Evolutionary conservation across 64 coral and sea anemone genomes (phyloP).

Genomic region (Stichodactyla helianthus): DNA sequence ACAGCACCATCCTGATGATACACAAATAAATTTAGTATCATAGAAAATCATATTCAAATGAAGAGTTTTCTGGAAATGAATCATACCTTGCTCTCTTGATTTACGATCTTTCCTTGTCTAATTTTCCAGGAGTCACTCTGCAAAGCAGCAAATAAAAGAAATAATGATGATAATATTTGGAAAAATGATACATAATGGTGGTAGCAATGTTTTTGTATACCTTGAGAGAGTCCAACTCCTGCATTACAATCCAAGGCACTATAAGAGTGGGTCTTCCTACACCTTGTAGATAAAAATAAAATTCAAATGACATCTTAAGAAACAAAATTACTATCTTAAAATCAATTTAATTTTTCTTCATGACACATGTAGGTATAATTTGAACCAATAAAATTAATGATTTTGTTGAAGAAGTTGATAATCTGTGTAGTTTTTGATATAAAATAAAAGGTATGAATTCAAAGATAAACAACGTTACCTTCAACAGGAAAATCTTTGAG

Average conservation of each 20-base stretch:
- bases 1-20: conserved; percentile 47
- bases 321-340: neutral
- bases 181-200: no score
- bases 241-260: conserved; percentile 93
- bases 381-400: neutral
- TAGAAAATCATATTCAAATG: neutral
- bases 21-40: neutral
- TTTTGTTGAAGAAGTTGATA: neutral
- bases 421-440: no score
- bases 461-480: conserved; percentile 35
- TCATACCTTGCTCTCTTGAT: conserved; percentile 48
- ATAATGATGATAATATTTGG: no score
- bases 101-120: conserved; percentile 53
- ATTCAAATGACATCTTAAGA: no score
- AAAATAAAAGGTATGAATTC: no score
- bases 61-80: neutral
- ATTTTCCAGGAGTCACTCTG: conserved; percentile 88
- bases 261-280: conserved; percentile 80
- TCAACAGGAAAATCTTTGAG: conserved; percentile 91
- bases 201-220: conserved; percentile 12
- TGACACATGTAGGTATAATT: no score
- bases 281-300: conserved; percentile 23
- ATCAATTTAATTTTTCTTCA: neutral
- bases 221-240: conserved; percentile 94
- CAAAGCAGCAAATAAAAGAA: neutral